Base-by-base conservation (phyloP, 2,888 invertebrate species). In the Uloborus plumipes region DNA sequence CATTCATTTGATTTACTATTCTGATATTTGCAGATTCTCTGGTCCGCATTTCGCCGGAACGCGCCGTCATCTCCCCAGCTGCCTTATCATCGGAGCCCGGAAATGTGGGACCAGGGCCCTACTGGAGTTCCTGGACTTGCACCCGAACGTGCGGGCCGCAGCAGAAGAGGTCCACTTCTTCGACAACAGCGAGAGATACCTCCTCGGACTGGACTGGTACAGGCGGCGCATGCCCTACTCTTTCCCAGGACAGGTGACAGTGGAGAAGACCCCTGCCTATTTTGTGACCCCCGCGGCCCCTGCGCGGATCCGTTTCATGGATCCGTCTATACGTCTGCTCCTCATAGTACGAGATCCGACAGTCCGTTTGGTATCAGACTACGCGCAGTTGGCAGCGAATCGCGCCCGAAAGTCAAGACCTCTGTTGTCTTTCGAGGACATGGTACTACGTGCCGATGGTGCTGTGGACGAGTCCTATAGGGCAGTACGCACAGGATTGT, bases 191-290 rank as follows among this genome's bases (percentile, higher is more conserved):
- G 87, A 87, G 87, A 97, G 97, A 89, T 99, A 97, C 89, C 92
- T 93, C 73, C 92, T 93, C 85, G 99, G 99, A 0, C 91, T 97
- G 82, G 96, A 98, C 84, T 99, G 98, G 98, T 99, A 99, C 90
- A 91, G 95, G 83, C 93, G 93, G 88, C 95, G 95, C 89, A 98
- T 98, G 97, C 98, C 98, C 15, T 93, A 94, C 88, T 96, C 97
- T 1, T 95, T 94, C 89, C 93, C 93, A 85, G 95, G 95, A 61
- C 97, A 98, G 90, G 94, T 98, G 86, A 97, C 97, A 76, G 95
- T 98, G 87, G 99, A 99, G 90, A 99, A 99, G 90, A 98, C 97
- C 87, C 99, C 99, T 7, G 96, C 97, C 87, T 99, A 99, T 90
- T 99, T 99, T 90, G 96, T 98, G 64, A 96, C 96, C 76, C 94